Evolutionary conservation across 2,113 vertebrate genomes (phyloP), one percentile per base, ranked within the genome.

Genomic region (Andinoacara biseriatus): DNA sequence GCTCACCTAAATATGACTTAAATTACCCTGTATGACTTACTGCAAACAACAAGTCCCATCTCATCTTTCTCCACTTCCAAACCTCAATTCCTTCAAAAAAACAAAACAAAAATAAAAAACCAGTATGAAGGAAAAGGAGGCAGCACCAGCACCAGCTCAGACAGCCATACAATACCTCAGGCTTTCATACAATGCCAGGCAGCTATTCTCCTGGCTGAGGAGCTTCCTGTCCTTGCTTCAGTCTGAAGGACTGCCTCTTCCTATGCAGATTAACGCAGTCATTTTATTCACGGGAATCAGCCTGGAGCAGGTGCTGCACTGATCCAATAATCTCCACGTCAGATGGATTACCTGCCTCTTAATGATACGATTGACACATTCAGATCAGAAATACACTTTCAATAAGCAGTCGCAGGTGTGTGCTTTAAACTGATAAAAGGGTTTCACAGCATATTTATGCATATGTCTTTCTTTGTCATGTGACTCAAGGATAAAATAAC

Each of bases 391-490:
- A 86, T 80, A 74, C 62, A 58, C 74, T 78, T 83, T 43, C 59
- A 56, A 54, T 83, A 62, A 82, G 65, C 17, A 26, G 35, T n/a
- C 4, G 9, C 9, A 3, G 14, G 54, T 40, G 22, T 76, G 89
- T 93, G 89, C 87, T 89, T 85, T 58, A 81, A 89, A 89, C 84
- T 90, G 90, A 94, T 93, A 93, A 94, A 85, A 80, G 76, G 43
- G 29, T 74, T 60, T 89, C 26, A 82, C 81, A 65, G 84, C 63
- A 20, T 17, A 60, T 83, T 78, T 29, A 69, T 22, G 18, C 33
- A 59, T 46, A 35, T 62, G 17, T 65, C 38, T 38, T 56, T 52
- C 40, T 15, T 58, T 77, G 7, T 49, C 31, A 2, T 14, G 10
- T 76, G 33, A 63, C 31, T 62, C 20, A 10, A 15, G 74, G 69